Evolutionary conservation across 2,797 vertebrate species (phyloP), one percentile per base, ranked within the genome.

Genomic region (Brachymystax lenok): DNA sequence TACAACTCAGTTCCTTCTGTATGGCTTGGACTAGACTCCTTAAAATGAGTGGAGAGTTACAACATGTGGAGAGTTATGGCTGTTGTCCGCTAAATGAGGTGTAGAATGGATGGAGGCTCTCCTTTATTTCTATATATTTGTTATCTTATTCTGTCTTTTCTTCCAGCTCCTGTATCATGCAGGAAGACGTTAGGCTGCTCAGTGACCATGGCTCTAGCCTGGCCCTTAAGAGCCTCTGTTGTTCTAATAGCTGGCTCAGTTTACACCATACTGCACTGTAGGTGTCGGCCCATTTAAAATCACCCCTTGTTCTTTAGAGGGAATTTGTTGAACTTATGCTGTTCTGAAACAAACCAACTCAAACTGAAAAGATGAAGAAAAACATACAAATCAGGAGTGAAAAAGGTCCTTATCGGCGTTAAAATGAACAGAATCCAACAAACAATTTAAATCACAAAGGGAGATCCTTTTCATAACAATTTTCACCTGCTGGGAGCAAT

Each of bases 271-370:
- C 24, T 17, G 40, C 50, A 50, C 56, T 74, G 54, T 70, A 79
- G 75, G 82, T 64, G 40, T 78, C 76, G 82, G 77, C 21, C 71
- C 77, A 87, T 88, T 79, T 71, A 21, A 27, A 77, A 82, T 79
- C 56, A 75, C 66, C 61, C 56, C 16, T 61, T 30, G 21, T 66
- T 77, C 80, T 73, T 82, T 79, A 74, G 68, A 71, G 14, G 56
- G 75, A 16, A 64, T 73, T 52, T 0, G 1, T 68, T 13, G 0
- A 79, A 52, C 61, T 21, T 21, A 24, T 46, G 64, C 35, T 52
- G 40, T 78, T 77, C 74, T 74, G 27, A 14, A n/a, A n/a, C 13
- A 79, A 83, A 82, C 70, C 21, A 7, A 69, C 77, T 63, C 19
- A 30, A 21, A 67, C 12, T n/a, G 74, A 81, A 78, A 73, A 14